Percentiles rank a stretch among this genome's conserved stretches.
These are phyloP conservation scores for Elachura formosa DNA, from an alignment of 2,113 vertebrate genomes.

Conservation along the genomic window DNA sequence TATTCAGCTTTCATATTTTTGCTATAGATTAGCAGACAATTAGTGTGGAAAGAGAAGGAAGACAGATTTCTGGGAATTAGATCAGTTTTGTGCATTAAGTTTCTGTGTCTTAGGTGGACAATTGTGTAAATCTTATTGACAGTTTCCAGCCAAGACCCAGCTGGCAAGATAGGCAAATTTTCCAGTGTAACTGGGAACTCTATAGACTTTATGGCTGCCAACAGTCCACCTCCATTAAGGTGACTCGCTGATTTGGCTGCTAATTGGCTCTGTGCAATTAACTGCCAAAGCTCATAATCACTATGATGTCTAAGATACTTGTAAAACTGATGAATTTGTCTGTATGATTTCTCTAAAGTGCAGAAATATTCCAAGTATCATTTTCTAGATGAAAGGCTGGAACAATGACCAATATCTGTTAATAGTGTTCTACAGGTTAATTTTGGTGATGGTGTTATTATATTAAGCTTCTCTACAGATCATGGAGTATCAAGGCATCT, in stretches of 20 bases:
- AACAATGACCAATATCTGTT: not conserved
- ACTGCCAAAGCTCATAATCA: not conserved
- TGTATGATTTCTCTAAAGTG: not conserved
- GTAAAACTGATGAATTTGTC: not conserved
- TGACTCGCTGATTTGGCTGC: not conserved
- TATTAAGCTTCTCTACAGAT: not conserved
- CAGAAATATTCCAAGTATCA: not conserved
- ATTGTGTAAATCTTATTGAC: not conserved
- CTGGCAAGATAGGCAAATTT: not conserved
- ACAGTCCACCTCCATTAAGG: not conserved
- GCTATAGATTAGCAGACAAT: not conserved
- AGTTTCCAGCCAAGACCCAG: not conserved
- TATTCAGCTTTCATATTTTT: not conserved
- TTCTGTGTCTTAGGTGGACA: not conserved
- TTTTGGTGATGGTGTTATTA: slow-evolving; percentile 14
- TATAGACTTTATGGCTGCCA: not conserved
- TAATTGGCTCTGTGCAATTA: slow-evolving; percentile 8
- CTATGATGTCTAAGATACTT: not conserved
- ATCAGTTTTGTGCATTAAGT: not conserved
- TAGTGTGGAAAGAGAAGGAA: not conserved
- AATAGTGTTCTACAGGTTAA: not conserved
- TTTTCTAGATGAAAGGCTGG: slow-evolving; percentile 7
- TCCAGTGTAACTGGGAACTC: not conserved
- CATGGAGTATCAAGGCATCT: not conserved
- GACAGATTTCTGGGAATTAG: not conserved